Conservation (phyloP, 1,140 invertebrate genomes). For the Zaprionus ghesquierei region DNA sequence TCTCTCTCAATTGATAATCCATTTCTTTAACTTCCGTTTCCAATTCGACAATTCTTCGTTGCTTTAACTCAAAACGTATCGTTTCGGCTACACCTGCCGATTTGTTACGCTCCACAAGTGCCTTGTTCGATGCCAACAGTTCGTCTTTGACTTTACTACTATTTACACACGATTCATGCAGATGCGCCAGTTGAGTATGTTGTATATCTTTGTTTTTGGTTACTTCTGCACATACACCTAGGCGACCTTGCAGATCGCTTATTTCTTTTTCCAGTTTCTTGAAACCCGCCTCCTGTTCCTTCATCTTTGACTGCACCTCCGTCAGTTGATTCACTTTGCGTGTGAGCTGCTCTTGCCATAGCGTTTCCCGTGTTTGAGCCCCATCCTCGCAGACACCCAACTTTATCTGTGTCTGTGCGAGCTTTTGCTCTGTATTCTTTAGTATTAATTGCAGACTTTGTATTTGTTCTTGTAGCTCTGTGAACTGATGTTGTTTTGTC, state of each 20-base stretch:
- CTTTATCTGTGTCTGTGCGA: not conserved
- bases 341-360: conserved; percentile 8
- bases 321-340: not conserved
- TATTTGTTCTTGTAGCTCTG: conserved; percentile 1
- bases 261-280: conserved; percentile 3
- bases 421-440: not conserved
- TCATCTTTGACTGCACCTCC: not conserved
- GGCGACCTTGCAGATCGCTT: not conserved
- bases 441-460: not conserved
- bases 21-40: not conserved
- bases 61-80: conserved; percentile 5
- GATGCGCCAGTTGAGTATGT: conserved; percentile 4
- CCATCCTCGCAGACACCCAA: conserved; percentile 14
- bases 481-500: not conserved
- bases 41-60: not conserved
- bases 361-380: not conserved
- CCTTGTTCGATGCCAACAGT: conserved; percentile 7
- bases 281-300: not conserved
- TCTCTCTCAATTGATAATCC: not conserved
- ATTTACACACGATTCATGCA: conserved; percentile 6
- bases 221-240: conserved; percentile 1
- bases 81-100: not conserved
- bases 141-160: conserved; percentile 15
- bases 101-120: conserved; percentile 1
- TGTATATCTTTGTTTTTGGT: not conserved